Evolutionary conservation across 2,797 vertebrate genomes (phyloP), one percentile per base, ranked within the genome.

Genomic region (Phyllotis vaccarum): DNA sequence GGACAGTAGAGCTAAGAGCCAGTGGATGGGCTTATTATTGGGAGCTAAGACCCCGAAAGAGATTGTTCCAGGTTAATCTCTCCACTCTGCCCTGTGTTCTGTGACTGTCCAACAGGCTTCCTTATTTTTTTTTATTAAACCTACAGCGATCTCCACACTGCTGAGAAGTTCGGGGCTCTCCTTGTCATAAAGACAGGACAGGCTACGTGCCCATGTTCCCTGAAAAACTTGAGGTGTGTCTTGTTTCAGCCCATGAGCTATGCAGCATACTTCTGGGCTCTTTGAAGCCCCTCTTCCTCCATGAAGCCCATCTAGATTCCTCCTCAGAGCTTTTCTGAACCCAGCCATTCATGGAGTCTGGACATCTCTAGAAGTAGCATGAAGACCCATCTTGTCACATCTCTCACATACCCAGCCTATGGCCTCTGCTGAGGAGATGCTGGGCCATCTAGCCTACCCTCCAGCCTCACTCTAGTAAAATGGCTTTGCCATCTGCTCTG

Each of bases 61-160:
- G 16, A 22, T 14, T 43, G 43, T 6, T 10, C 9, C 29, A 92
- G 74, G 8, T 40, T 31, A 52, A 56, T 56, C 54, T 66, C 17
- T 89, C 43, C 4, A 17, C 22, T 78, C 21, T 14, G 16, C 1
- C 27, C 6, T 27, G 0, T 70, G 70, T 75, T 31, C 72, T 68
- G 43, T 52, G 37, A 49, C 19, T 54, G 27, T 72, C 27, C 54
- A 88, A 49, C 46, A 43, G 40, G 27, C 43, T n/a, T 2, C 5
- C 17, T 9, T 6, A 1, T 0, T 0, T 29, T 3, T 64, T 82
- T 64, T 5, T 16, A 64, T 31, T 54, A 95, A 86, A 34, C 40
- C 43, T 34, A 29, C 2, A 0, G 17, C 34, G 27, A 21, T 72
- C 14, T 13, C 52, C 0, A 1, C 2, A 12, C 46, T 13, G 0